Evolutionary conservation across 2,797 vertebrate species (phyloP), one percentile per base, ranked within the genome.

Genomic region (Iguana delicatissima): DNA sequence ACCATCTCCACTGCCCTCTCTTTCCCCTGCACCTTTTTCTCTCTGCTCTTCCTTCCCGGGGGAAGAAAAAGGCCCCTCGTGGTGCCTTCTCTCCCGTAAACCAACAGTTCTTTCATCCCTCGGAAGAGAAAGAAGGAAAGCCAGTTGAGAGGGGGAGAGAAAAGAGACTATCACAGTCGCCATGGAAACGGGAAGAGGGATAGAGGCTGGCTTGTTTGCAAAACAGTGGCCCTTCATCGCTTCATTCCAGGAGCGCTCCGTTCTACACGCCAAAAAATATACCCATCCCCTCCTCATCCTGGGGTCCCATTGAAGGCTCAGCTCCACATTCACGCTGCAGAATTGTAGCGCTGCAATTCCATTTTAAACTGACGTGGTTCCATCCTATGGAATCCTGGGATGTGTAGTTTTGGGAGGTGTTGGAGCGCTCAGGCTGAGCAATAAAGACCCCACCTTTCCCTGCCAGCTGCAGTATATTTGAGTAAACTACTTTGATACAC

Each of bases 201-300:
- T 55, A 85, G 59, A 85, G n/a, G 69, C 12, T 13, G 14, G 59
- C 82, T 69, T 89, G 88, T 89, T 85, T 89, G 73, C 88, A 89
- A 85, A 89, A 89, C 88, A 89, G 6, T 20, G 72, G 59, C 12
- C 57, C 35, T 52, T 50, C 67, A 85, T 89, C 7, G 46, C 26
- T 79, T 52, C 67, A 42, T 89, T 80, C 74, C 2, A 24, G n/a
- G 62, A 80, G 18, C 1, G 20, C 62, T 69, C 24, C 10, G 10
- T 42, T 69, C 76, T 46, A 22, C 46, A 1, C 10, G 3, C 42
- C 38, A 77, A 42, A 69, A 26, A 1, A 20, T 20, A 6, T 2
- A 0, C 26, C 22, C 22, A 35, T 52, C 32, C 42, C 55, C 5
- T 52, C 46, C 42, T 22, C 38, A 46, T 1, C 79, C 59, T 18